These are phyloP conservation scores for Dolichopus griseipennis DNA, from an alignment of 2,888 invertebrate species.

Conservation along the genomic window DNA sequence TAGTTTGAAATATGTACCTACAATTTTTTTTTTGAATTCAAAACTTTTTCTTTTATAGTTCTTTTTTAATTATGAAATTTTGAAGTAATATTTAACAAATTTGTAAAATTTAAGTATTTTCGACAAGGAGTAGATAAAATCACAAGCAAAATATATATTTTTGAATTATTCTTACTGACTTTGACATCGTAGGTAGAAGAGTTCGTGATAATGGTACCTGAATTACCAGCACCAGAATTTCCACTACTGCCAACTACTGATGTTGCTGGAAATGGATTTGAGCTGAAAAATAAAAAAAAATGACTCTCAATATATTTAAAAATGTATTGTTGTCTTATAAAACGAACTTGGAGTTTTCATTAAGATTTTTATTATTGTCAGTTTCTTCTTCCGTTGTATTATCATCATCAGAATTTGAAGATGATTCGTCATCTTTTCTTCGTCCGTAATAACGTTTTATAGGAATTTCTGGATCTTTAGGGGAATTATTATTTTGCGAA, in stretches of 20 bases:
- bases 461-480: conserved; percentile 31
- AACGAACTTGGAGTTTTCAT: conserved; percentile 26
- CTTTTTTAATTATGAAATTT: neutral
- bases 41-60: too few relatives aligned
- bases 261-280: conserved; percentile 42
- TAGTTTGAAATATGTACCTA: too few relatives aligned
- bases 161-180: conserved; percentile 89
- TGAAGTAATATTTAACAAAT: neutral
- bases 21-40: too few relatives aligned
- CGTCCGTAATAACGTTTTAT: conserved; percentile 52
- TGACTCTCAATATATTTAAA: conserved; percentile 13
- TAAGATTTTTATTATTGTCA: conserved; percentile 29
- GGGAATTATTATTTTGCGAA: neutral
- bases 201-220: conserved; percentile 26
- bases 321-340: neutral
- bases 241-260: conserved; percentile 31
- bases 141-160: conserved; percentile 21
- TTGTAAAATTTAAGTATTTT: neutral
- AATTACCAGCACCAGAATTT: conserved; percentile 34
- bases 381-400: conserved; percentile 33
- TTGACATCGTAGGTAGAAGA: conserved; percentile 60
- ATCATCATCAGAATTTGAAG: conserved; percentile 37
- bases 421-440: conserved; percentile 48
- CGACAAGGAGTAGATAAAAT: conserved; percentile 20
- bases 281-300: conserved; percentile 33